Evolutionary conservation across 2,888 invertebrate genomes (phyloP), one percentile per base, ranked within the genome.

Genomic region (Agrotis segetum): DNA sequence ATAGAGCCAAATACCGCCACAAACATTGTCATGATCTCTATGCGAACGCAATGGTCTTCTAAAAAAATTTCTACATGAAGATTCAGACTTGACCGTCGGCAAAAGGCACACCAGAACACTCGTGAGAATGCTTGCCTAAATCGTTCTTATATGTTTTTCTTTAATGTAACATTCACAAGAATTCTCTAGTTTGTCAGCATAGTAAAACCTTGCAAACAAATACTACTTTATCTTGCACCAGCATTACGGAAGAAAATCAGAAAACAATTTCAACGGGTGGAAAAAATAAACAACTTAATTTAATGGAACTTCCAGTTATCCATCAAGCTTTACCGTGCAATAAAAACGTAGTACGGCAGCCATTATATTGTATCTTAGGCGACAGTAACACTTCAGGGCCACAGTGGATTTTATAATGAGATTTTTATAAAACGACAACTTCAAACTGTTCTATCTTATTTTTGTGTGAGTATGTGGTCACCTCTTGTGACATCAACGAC

Each of bases 251-350:
- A 64, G 24, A 11, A 64, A 58, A 71, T 55, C 52, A 67, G 47
- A 63, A 60, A 61, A n/a, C 17, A 40, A 44, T 47, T 34, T 67
- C 46, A 14, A n/a, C 49, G 29, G 29, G 21, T 21, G 29, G 13
- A 21, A 65, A 64, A 74, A 50, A 64, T 34, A 47, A 71, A 76
- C 64, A 77, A 66, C 46, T 65, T 58, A 49, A 50, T 68, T 63
- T 47, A 63, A 68, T 68, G 47, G 17, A 68, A 66, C 29, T 60
- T 66, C 44, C 68, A 66, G 74, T 76, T 63, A 75, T 69, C 72
- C 49, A 74, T 74, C 79, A 79, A 70, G 78, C 71, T 69, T 76
- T 72, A 34, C 55, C 61, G 61, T 65, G 67, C 64, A 75, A 77
- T 83, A 83, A 74, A 76, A 79, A 73, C 67, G 58, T 59, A 71